Conservation (phyloP, 1,140 invertebrate genomes). For the Anoplophora glabripennis region DNA sequence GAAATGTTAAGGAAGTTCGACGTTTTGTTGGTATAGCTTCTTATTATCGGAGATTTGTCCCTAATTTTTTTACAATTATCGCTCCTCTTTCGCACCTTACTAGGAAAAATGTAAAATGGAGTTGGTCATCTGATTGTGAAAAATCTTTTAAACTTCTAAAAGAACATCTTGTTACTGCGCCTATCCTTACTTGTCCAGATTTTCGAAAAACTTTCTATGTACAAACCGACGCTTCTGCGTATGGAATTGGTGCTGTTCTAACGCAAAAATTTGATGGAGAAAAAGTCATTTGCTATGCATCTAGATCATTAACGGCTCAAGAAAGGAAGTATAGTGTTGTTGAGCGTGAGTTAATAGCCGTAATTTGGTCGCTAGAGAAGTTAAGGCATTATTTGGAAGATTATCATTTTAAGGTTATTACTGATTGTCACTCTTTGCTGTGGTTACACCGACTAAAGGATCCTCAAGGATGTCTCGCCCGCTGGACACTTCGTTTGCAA, state of each 20-base stretch:
- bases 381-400: slow-evolving; percentile 44
- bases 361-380: slow-evolving; percentile 45
- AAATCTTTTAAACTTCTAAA: slow-evolving; percentile 8
- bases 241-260: slow-evolving; percentile 36
- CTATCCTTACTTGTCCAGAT: slow-evolving; percentile 20
- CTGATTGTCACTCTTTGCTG: slow-evolving; percentile 47
- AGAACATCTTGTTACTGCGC: slow-evolving; percentile 9
- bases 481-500: slow-evolving; percentile 49
- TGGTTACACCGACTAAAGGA: slow-evolving; percentile 49
- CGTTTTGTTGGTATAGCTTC: slow-evolving; percentile 50
- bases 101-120: slow-evolving; percentile 23
- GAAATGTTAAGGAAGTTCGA: slow-evolving; percentile 37
- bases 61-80: slow-evolving; percentile 40
- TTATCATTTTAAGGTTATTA: slow-evolving; percentile 45
- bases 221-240: slow-evolving; percentile 24
- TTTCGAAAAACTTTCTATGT: slow-evolving; percentile 26
- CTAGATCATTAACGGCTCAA: slow-evolving; percentile 37
- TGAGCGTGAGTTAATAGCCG: slow-evolving; percentile 49
- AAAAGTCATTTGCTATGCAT: slow-evolving; percentile 47
- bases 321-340: slow-evolving; percentile 50
- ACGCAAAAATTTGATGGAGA: slow-evolving; percentile 27
- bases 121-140: slow-evolving; percentile 8
- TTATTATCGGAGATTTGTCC: slow-evolving; percentile 49
- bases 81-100: slow-evolving; percentile 26
- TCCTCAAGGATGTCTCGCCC: slow-evolving; percentile 43